These are phyloP conservation scores for Ceratina calcarata DNA, from an alignment of 1,140 invertebrate genomes.

Conservation along the genomic window DNA sequence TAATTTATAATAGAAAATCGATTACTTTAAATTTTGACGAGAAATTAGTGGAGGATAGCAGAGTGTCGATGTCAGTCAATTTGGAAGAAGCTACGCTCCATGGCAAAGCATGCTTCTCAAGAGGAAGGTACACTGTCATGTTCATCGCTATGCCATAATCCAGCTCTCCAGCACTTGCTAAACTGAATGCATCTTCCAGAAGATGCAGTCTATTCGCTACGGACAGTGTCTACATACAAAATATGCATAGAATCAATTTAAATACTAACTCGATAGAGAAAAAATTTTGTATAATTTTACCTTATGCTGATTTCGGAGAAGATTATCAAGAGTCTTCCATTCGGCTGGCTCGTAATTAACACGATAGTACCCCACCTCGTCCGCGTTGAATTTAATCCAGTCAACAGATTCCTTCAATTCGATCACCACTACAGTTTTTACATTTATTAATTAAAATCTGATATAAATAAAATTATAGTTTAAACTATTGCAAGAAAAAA, in stretches of 20 bases:
- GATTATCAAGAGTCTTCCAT: conserved; percentile 85
- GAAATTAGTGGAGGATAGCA: conserved; percentile 82
- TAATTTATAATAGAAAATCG: too few species aligned
- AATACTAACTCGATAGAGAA: too few species aligned
- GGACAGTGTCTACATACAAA: conserved; percentile 81
- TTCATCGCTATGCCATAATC: conserved; percentile 85
- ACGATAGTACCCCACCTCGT: conserved; percentile 93
- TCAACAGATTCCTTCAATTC: conserved; percentile 76
- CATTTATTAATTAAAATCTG: not conserved
- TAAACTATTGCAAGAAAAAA: not conserved
- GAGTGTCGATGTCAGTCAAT: conserved; percentile 81
- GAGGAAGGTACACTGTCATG: conserved; percentile 84
- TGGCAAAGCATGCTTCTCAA: conserved; percentile 86
- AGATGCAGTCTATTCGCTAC: conserved; percentile 90
- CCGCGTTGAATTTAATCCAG: conserved; percentile 94
- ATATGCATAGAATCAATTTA: too few species aligned
- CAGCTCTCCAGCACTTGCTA: conserved; percentile 86
- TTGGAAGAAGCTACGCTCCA: conserved; percentile 85
- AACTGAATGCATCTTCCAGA: conserved; percentile 91
- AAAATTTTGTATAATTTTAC: conserved; percentile 68
- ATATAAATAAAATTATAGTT: not conserved
- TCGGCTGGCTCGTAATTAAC: conserved; percentile 88
- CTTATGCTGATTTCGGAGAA: conserved; percentile 81
- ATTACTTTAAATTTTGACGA: conserved; percentile 83
- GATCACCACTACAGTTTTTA: conserved; percentile 78